Evolutionary conservation across 2,113 vertebrate genomes (phyloP).

Genomic region (Chunga burmeisteri): DNA sequence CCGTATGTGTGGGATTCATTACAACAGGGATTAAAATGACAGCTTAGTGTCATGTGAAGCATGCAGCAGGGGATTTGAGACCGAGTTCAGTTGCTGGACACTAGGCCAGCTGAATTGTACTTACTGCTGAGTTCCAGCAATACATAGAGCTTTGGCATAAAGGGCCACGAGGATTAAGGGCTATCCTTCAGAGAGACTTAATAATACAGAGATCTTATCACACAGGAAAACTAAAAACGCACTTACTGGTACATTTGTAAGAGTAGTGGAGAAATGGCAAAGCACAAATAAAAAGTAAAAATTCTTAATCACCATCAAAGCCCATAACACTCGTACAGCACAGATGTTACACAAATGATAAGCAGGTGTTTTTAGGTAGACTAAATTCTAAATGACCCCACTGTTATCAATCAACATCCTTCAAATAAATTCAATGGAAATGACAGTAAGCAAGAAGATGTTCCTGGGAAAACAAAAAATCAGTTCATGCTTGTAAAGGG

Average conservation of each 20-base stretch:
- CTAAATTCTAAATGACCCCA: background rate
- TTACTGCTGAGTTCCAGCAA: conserved; percentile 38
- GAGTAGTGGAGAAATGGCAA: background rate
- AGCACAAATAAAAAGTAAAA: background rate
- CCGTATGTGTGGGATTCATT: conserved; percentile 43
- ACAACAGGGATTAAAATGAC: conserved; percentile 52
- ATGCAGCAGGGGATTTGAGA: conserved; percentile 38
- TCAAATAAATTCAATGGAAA: background rate
- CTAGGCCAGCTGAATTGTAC: conserved; percentile 16
- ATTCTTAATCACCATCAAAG: background rate
- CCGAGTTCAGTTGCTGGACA: conserved; percentile 25
- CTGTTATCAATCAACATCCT: background rate
- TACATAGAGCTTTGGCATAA: conserved; percentile 30
- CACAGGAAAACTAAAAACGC: background rate
- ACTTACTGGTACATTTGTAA: background rate
- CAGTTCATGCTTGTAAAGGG: background rate
- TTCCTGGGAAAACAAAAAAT: background rate
- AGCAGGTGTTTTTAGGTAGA: background rate
- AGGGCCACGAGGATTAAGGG: background rate
- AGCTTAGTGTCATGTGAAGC: conserved; percentile 33
- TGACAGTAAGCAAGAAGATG: background rate
- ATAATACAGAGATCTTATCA: background rate
- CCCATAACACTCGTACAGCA: background rate
- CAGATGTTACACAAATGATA: conserved; percentile 41
- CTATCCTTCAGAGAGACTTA: conserved; percentile 8